These are phyloP conservation scores for Carposina sasakii DNA, from an alignment of 1,140 invertebrate genomes.

Conservation along the genomic window DNA sequence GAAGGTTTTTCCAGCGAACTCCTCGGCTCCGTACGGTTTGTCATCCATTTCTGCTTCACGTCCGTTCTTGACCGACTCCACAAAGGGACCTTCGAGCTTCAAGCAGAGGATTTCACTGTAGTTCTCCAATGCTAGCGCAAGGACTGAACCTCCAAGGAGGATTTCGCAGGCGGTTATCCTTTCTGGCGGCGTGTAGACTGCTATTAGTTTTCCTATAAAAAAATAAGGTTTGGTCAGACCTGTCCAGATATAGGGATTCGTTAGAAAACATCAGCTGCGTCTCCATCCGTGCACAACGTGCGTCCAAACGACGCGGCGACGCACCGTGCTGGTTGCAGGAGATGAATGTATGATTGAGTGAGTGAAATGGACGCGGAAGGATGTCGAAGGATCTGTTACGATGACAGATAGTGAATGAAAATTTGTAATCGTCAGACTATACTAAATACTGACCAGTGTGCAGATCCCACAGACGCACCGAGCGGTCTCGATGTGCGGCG, in stretches of 20 bases:
- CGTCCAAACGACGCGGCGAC: too few species aligned
- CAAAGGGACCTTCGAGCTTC: conserved; percentile 71
- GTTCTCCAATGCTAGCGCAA: conserved; percentile 80
- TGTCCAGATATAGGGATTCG: too few species aligned
- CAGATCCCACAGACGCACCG: conserved; percentile 85
- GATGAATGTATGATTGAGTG: too few species aligned
- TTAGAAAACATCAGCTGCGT: background rate
- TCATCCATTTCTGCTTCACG: conserved; percentile 51
- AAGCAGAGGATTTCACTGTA: conserved; percentile 77
- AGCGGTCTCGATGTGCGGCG: conserved; percentile 78
- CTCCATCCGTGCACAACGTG: too few species aligned
- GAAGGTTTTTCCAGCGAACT: conserved; percentile 68
- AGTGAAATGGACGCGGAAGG: too few species aligned
- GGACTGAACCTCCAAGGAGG: conserved; percentile 78
- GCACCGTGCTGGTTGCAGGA: too few species aligned
- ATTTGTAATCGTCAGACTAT: background rate
- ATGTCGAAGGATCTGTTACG: too few species aligned
- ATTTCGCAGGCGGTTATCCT: conserved; percentile 85
- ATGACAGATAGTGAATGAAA: background rate
- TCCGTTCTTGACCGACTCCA: conserved; percentile 43
- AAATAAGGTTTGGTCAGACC: too few species aligned
- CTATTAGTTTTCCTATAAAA: conserved; percentile 79
- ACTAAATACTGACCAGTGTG: conserved; percentile 74
- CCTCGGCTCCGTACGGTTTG: conserved; percentile 62
- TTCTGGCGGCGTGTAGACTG: conserved; percentile 84